Percentiles rank a stretch among this genome's conserved stretches.
Evolutionary conservation across 2,888 invertebrate species (phyloP).

Genomic region (Cabera pusaria): DNA sequence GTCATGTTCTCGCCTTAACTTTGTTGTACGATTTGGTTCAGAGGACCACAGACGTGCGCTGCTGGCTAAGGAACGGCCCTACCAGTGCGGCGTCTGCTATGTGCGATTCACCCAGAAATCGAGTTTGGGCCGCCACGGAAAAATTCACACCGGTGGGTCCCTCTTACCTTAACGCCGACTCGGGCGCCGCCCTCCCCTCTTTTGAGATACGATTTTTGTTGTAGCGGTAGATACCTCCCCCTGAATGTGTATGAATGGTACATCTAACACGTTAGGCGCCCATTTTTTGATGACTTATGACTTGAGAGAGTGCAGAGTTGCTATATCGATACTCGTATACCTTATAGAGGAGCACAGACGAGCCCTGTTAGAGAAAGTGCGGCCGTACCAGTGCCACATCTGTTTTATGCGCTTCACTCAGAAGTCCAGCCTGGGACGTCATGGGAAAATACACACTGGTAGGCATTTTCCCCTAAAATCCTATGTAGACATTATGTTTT

Average conservation of each 20-base stretch:
- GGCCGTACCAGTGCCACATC: constrained; percentile 88
- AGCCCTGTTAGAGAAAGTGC: constrained; percentile 84
- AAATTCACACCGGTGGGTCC: constrained; percentile 84
- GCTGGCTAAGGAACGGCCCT: constrained; percentile 80
- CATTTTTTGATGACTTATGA: constrained; percentile 47
- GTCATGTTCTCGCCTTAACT: constrained; percentile 40
- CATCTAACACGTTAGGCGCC: constrained; percentile 52
- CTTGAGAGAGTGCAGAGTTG: constrained; percentile 69
- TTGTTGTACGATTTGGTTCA: constrained; percentile 69
- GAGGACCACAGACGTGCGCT: constrained; percentile 76
- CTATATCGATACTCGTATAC: constrained; percentile 80
- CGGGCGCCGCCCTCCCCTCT: constrained; percentile 59
- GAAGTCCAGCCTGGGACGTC: constrained; percentile 89
- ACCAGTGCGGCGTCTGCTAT: constrained; percentile 86
- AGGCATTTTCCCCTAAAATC: constrained; percentile 82
- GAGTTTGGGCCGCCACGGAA: constrained; percentile 87
- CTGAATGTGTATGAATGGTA: constrained; percentile 75
- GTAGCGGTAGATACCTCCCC: constrained; percentile 70
- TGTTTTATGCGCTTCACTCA: constrained; percentile 89
- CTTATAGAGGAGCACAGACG: constrained; percentile 84
- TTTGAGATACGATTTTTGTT: constrained; percentile 58
- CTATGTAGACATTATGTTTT: constrained; percentile 69
- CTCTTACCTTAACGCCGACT: constrained; percentile 57
- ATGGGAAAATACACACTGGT: constrained; percentile 88
- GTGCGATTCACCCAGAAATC: constrained; percentile 87